Percentiles rank a stretch among this genome's conserved stretches.
These are phyloP conservation scores for Heterohyrax brucei DNA, from an alignment of 2,797 vertebrate genomes.

Conservation along the genomic window DNA sequence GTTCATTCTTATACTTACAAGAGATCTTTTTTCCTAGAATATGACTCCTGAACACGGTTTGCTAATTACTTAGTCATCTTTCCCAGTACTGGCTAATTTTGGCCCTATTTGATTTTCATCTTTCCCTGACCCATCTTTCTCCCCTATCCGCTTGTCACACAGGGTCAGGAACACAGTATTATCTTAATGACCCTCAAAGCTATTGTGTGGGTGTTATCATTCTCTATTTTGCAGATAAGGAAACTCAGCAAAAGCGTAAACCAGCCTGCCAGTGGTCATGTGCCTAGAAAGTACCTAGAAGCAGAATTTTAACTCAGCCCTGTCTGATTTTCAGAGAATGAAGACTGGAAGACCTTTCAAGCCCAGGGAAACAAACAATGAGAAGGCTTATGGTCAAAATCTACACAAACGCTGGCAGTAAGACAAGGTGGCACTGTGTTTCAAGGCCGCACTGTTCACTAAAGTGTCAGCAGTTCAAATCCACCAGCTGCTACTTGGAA, in stretches of 20 bases:
- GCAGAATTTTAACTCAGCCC: neutral
- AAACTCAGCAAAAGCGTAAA: slow-evolving; percentile 38
- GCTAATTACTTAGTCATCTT: slow-evolving; percentile 16
- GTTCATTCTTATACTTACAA: neutral
- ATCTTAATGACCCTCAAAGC: neutral
- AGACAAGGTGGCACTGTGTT: neutral
- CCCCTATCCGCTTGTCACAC: neutral
- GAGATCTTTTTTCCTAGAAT: neutral
- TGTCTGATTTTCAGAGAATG: slow-evolving; percentile 43
- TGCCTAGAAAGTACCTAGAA: neutral
- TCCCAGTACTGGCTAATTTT: slow-evolving; percentile 4
- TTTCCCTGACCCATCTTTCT: neutral
- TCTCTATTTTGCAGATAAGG: slow-evolving; percentile 11
- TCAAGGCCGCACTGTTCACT: too few species aligned
- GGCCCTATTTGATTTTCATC: neutral
- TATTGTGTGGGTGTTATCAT: neutral
- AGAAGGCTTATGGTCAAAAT: neutral
- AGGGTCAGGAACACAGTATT: neutral
- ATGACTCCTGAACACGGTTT: neutral
- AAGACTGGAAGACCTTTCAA: neutral
- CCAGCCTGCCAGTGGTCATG: neutral
- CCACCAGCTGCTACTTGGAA: too few species aligned
- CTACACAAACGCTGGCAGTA: neutral
- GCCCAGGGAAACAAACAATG: neutral
- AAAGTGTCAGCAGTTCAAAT: too few species aligned